These are phyloP conservation scores for Zalophus californianus DNA, from an alignment of 2,797 vertebrate species.

Conservation along the genomic window DNA sequence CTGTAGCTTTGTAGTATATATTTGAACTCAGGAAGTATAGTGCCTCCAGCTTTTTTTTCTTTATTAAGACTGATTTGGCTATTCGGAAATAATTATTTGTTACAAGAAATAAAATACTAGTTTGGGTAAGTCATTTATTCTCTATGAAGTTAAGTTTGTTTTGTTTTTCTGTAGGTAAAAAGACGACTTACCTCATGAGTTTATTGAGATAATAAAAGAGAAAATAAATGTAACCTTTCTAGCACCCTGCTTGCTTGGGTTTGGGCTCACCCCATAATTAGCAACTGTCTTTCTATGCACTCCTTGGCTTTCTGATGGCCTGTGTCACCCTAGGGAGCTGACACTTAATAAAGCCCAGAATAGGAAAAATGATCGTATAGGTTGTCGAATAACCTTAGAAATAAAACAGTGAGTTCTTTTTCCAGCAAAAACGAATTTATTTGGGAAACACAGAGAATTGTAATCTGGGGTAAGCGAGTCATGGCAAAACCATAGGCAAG, in stretches of 20 bases:
- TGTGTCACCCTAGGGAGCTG: rapidly evolving
- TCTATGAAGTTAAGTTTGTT: neutral
- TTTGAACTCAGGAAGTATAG: neutral
- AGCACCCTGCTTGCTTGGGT: neutral
- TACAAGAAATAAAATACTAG: neutral
- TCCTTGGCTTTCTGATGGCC: neutral
- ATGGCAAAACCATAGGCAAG: neutral
- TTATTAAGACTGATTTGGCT: neutral
- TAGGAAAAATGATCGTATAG: too few species aligned
- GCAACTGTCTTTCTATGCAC: too few species aligned
- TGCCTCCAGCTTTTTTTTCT: neutral
- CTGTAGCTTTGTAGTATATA: neutral
- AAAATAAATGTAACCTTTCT: too few species aligned
- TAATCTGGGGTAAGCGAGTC: neutral
- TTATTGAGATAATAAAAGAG: neutral
- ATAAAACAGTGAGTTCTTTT: neutral
- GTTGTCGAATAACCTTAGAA: neutral
- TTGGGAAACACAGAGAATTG: neutral
- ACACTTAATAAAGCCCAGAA: neutral
- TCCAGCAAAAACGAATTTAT: neutral
- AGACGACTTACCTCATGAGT: neutral
- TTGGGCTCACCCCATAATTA: neutral
- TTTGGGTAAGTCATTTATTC: neutral
- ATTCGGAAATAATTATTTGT: neutral
- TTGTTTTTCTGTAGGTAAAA: neutral